A percentile compares a stretch with the other conserved stretches of the same genome.
Evolutionary conservation across 2,888 invertebrate species (phyloP).

Genomic region (Macrosiphum euphorbiae): DNA sequence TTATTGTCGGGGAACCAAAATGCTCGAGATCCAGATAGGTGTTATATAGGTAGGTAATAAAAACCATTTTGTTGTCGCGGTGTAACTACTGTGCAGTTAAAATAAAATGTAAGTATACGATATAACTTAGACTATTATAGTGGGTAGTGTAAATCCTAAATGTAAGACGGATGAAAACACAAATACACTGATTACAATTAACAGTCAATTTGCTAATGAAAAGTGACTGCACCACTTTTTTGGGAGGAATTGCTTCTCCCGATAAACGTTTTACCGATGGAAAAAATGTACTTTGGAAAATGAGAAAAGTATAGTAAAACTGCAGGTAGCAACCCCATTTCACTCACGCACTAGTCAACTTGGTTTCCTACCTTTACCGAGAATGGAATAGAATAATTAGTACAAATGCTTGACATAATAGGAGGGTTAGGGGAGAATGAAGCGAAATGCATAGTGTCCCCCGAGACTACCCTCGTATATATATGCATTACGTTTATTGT

Average conservation of each 20-base stretch:
- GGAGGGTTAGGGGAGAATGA: background rate
- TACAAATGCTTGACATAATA: background rate
- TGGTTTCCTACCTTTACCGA: background rate
- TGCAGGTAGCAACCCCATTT: slow-evolving; percentile 1
- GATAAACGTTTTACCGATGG: background rate
- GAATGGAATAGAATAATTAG: slow-evolving; percentile 5
- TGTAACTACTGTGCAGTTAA: background rate
- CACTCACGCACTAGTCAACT: background rate
- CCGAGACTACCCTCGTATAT: background rate
- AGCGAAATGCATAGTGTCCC: background rate
- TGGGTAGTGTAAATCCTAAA: background rate
- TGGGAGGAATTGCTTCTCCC: background rate
- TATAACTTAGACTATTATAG: background rate
- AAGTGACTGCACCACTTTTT: background rate
- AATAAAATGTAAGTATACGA: background rate
- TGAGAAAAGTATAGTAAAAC: background rate
- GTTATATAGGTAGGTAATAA: background rate
- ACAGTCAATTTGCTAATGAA: background rate
- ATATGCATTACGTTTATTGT: background rate
- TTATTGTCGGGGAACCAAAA: background rate
- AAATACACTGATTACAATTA: background rate
- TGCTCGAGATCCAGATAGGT: background rate
- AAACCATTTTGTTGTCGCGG: background rate
- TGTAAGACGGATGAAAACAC: background rate
- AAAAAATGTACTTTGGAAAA: slow-evolving; percentile 4